Base-by-base conservation (phyloP, 2,113 vertebrate species). In the Cynoglossus semilaevis region DNA sequence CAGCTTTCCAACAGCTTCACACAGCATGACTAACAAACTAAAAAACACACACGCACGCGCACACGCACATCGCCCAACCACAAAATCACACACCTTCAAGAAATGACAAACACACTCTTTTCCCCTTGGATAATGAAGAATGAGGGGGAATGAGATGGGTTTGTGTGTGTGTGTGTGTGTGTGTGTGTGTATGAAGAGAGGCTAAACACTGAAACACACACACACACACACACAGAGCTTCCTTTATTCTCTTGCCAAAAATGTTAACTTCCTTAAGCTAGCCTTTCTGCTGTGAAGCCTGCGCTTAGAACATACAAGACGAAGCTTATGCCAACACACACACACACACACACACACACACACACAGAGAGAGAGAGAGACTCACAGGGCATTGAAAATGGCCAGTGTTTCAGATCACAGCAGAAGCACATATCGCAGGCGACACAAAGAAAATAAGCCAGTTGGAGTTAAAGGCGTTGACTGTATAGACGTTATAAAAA, bases 1-100 rank as follows among this genome's bases (percentile, higher is more conserved):
- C 80, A 75, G 74, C 56, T 74, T 80, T 65, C 64, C 62, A 78
- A 77, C 78, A 81, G 80, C 73, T 72, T 63, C 61, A 72, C 82
- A 67, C 82, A 87, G 82, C 85, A 82, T 76, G 80, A 83, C 79
- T 87, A 82, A 87, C 82, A 82, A 82, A 87, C 77, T 80, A 81
- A 82, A 51, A 82, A 51, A 69, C 48, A 48, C 63, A 38, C 60
- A 43, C 51, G 49, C 46, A 66, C 66, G 44, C 64, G 51, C 49
- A 60, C 64, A 51, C 63, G 17, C 37, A 58, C 40, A 57, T 51
- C 62, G 19, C 59, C 57, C 54, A 60, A 46, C 53, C 55, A 61
- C 59, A 54, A 48, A 61, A 42, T 55, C 59, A 53, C 41, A 64
- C 59, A 54, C 50, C 35, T 55, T 37, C 29, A 29, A 4, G 59